Base-by-base conservation (phyloP, 2,888 invertebrate genomes). In the Megastigmus dorsalis region DNA sequence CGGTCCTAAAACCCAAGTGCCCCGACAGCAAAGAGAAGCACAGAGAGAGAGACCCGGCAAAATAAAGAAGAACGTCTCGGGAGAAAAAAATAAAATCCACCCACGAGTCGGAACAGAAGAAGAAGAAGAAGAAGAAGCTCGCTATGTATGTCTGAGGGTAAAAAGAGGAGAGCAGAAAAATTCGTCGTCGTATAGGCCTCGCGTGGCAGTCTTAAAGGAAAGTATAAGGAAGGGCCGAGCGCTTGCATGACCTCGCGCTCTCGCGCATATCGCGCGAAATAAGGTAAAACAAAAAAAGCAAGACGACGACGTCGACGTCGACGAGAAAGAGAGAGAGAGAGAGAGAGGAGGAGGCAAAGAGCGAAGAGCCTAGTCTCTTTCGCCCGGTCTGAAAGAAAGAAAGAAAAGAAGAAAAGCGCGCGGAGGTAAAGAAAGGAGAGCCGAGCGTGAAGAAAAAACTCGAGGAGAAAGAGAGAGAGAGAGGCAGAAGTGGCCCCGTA, bases 221-320 rank as follows among this genome's bases (percentile, higher is more conserved):
- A 33, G 26, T n/a, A n/a, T n/a, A 18, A 10, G 10, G 30, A 13
- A 50, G 50, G 26, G 30, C 45, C 60, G 15, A 30, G 38, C 15
- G 36, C 45, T 41, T 59, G 3, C 59, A 30, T 66, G 63, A 57
- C 71, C 72, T 66, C 59, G 65, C 66, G 62, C 36, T 65, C 72
- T 66, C 59, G 65, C 66, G 62, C 36, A 52, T 30, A 62, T 50
- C 60, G 43, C 60, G 66, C 45, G 60, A 62, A 73, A 73, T 73
- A 73, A 73, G 62, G 67, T 55, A 67, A 73, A 73, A 74, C 71
- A 73, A n/a, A n/a, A n/a, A n/a, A 78, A 78, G 63, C 36, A 62
- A 63, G 66, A 63, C 59, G 59, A 62, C 45, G 54, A 60, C 18
- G 33, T 38, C 38, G 57, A n/a, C n/a, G n/a, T n/a, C n/a, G n/a